Base-by-base conservation (phyloP, 2,888 invertebrate genomes). In the Drosophila prolongata region DNA sequence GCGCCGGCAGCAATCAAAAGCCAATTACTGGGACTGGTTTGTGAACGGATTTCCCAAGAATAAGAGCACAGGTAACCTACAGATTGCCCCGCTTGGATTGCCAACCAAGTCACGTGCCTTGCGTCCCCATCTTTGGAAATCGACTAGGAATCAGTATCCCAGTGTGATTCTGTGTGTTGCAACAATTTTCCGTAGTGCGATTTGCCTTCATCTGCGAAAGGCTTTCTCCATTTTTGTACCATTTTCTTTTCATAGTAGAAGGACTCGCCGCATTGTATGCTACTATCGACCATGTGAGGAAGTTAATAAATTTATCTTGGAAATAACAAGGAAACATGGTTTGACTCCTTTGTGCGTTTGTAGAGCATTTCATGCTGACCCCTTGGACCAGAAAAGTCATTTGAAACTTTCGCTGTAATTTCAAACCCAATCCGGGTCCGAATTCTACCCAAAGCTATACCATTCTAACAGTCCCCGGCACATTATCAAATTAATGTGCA, bases 291-390 rank as follows among this genome's bases (percentile, higher is more conserved):
- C 38, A n/a, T 38, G 40, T 14, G 55, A 40, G 59, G 13, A 72
- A 68, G 75, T 71, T 71, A 87, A 89, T 85, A 84, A 87, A 85
- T 85, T 89, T 85, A 89, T 89, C 85, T 81, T 85, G 76, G 85
- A 82, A 81, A 85, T 87, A 85, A 89, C 82, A 87, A 77, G 75
- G 85, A 79, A 79, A 70, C 74, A 72, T 77, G 67, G 56, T 70
- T 75, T 56, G 30, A 54, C 24, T 53, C 19, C 42, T 30, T 54
- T 50, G 54, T 49, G 53, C 34, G 34, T 24, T n/a, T 38, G 60
- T 74, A 74, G 68, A 76, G 69, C 80, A 72, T 86, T 79, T 8
- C 6, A 3, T 24, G 44, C 13, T 8, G 83, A 40, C 46, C 38
- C 24, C 49, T 38, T 64, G 46, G 30, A 44, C 38, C 72, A 74